phyloP scores from a whole-genome alignment of 2,888 invertebrate species.

The Dyspetes luteomarginatus region DNA sequence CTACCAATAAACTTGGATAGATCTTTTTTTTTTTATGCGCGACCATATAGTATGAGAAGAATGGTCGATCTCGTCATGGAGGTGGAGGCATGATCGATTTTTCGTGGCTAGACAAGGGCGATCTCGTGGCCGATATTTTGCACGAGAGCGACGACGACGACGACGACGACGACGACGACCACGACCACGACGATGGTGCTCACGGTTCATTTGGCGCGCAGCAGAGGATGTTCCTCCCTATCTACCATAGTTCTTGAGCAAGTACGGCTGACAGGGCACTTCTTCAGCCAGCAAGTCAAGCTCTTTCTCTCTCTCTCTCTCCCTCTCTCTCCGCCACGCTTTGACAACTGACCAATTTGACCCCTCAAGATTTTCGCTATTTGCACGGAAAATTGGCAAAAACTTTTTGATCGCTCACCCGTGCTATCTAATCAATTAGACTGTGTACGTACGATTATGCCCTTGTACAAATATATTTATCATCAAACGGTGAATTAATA shows the following conservation, averaged over 20 bases:
- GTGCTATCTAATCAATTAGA: slow-evolving; percentile 27
- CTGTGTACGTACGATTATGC: neutral
- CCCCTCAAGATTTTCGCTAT: slow-evolving; percentile 51
- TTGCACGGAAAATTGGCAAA: slow-evolving; percentile 57
- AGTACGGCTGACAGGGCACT: slow-evolving; percentile 60
- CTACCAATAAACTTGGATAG: too few species aligned
- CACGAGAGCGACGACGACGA: slow-evolving; percentile 21
- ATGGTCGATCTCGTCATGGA: neutral
- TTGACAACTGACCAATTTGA: slow-evolving; percentile 59
- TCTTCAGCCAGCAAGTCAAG: slow-evolving; percentile 26
- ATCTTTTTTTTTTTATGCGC: neutral
- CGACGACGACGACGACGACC: slow-evolving; percentile 25
- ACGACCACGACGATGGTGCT: slow-evolving; percentile 39
- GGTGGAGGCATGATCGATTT: slow-evolving; percentile 39
- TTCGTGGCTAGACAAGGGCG: slow-evolving; percentile 24
- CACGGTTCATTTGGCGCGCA: slow-evolving; percentile 59
- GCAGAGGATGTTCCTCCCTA: slow-evolving; percentile 35
- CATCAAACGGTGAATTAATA: slow-evolving; percentile 42
- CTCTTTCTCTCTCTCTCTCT: neutral
- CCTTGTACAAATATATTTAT: neutral
- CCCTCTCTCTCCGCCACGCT: slow-evolving; percentile 40
- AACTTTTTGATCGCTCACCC: slow-evolving; percentile 48
- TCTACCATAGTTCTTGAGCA: slow-evolving; percentile 31
- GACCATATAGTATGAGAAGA: neutral
- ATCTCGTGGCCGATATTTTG: slow-evolving; percentile 62